Evolutionary conservation across 2,797 vertebrate genomes (phyloP), one percentile per base, ranked within the genome.

Genomic region (Anisognathus igniventris): DNA sequence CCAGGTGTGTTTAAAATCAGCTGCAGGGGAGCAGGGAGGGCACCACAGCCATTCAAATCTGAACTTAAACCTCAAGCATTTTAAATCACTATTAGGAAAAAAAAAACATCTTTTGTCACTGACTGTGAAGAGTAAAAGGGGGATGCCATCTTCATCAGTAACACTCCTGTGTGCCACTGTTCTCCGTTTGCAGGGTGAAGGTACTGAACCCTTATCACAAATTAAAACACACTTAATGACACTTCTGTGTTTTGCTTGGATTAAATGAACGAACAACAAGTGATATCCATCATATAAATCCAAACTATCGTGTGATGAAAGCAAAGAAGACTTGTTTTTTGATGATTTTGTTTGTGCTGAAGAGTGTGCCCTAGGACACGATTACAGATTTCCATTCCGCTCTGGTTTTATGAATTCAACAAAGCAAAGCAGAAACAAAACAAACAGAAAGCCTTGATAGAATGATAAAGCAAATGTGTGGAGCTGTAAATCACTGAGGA

Each of bases 341-440:
- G 57, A 68, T 2, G 1, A 17, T 66, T 80, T 92, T 90, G 37
- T 92, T 86, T 86, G 40, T 78, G 48, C 76, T 84, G 66, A 79
- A 79, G 60, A 57, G 22, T 62, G 14, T 73, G 90, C 93, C 93
- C 91, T 72, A 94, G 86, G 82, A 81, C 24, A 88, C 12, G 10
- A 73, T 66, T 86, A 31, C 39, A 45, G 27, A 78, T 94, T 92
- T 76, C 40, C 70, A 75, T 91, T 86, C 51, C 51, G 13, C 40
- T 86, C 33, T 40, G 28, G 12, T 93, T 93, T 90, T 95, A 84
- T 84, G 83, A 95, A 86, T 93, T 92, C 91, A 93, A 75, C 65
- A 93, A 92, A 81, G 51, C 56, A 70, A 79, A 94, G 31, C 74
- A 85, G 81, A 76, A 95, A 37, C 37, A 83, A 86, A 94, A 62